Evolutionary conservation across 2,113 vertebrate genomes (phyloP), one percentile per base, ranked within the genome.

Genomic region (human): DNA sequence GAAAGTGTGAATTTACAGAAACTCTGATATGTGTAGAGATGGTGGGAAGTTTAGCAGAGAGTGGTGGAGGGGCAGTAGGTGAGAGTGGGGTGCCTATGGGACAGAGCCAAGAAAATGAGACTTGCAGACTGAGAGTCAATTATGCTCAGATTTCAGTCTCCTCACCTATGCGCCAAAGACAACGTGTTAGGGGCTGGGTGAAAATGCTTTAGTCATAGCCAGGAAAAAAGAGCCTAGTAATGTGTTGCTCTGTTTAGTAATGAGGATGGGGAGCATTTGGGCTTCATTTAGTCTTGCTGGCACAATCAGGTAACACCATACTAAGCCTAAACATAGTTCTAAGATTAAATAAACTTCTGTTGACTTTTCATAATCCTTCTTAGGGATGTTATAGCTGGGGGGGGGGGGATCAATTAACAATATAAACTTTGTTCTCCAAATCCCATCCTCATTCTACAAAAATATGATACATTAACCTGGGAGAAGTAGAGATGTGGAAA

Each of bases 91-190:
- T 97, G 82, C 76, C 75, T 93, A 48, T 75, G 91, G 78, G 89
- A 96, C 72, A 90, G 75, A 93, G 95, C 97, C 97, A 96, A 98
- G 97, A 97, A 98, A 97, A 97, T 66, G 95, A 98, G 92, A 96
- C 86, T 96, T 90, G 97, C 98, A 99, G 98, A 99, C 70, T 98
- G 98, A 99, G 98, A 98, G 99, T 98, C 98, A 98, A 98, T 99
- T 98, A 98, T 98, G 75, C 97, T 97, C 98, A 97, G 93, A 97
- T 98, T 98, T 98, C 98, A 97, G 97, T 98, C 98, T 98, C 89
- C 93, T 73, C 75, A 64, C 25, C 95, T 97, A 91, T 91, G 98
- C 97, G 98, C 98, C 98, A 98, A 98, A 96, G 0, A 0, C 94
- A 96, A 17, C 55, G 98, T 96, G 96, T 88, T 97, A 95, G 89